Evolutionary conservation across 2,113 vertebrate species (phyloP).

Genomic region (Plecturocebus donacophilus): DNA sequence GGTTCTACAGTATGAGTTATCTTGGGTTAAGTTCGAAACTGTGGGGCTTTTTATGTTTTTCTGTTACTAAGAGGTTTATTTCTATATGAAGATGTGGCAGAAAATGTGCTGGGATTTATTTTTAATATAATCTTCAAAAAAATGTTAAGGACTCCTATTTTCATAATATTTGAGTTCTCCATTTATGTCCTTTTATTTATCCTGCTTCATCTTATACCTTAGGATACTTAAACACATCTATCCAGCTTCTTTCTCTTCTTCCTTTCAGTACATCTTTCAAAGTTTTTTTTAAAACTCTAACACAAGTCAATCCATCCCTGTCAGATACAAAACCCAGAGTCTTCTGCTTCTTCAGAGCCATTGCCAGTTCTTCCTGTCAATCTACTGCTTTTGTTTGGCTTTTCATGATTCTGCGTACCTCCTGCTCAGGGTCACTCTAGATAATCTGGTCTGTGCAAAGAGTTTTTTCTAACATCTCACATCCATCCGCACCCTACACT

Average conservation of each 20-base stretch:
- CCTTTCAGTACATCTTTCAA: neutral
- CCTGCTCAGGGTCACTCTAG: neutral
- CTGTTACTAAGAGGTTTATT: neutral
- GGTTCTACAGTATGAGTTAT: neutral
- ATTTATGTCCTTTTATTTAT: neutral
- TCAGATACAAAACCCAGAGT: neutral
- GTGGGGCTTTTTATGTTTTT: neutral
- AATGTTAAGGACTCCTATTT: neutral
- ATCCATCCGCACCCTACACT: rapidly evolving
- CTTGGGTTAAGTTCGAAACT: neutral
- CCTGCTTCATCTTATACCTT: neutral
- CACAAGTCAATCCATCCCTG: neutral
- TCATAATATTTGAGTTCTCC: neutral
- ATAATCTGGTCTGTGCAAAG: no score
- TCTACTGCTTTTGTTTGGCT: neutral
- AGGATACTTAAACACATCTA: neutral
- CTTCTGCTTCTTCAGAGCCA: no score
- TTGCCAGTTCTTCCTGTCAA: neutral
- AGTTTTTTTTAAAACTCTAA: neutral
- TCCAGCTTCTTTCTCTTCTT: neutral
- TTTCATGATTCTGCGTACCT: neutral
- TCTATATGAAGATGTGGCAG: neutral
- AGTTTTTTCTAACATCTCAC: neutral
- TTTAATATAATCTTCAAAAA: neutral
- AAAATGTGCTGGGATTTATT: neutral